phyloP scores from a whole-genome alignment of 2,888 invertebrate species.

The Pantelozetes paolii region DNA sequence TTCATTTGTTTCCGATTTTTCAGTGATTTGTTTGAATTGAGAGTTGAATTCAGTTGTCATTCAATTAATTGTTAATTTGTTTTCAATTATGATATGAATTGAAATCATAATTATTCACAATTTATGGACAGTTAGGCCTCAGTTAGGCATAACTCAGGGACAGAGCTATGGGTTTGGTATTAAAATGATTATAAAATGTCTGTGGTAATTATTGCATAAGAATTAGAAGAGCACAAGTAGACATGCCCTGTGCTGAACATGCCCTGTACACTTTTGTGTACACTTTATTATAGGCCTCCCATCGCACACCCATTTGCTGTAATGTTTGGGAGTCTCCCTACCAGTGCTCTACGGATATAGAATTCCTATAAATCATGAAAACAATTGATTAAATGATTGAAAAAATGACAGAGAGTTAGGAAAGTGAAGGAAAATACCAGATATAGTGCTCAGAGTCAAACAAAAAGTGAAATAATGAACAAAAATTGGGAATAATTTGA shows the following conservation, averaged over 20 bases:
- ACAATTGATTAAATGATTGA: neutral
- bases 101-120: neutral
- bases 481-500: neutral
- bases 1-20: no score
- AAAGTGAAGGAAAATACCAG: neutral
- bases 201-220: no score
- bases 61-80: neutral
- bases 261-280: no score
- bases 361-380: no score
- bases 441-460: neutral
- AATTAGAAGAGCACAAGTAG: no score
- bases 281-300: slow-evolving; percentile 1
- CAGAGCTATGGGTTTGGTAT: no score
- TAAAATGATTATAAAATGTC: no score
- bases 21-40: no score
- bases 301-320: neutral
- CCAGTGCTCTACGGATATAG: neutral
- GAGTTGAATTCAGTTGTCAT: no score
- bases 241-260: no score
- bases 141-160: no score
- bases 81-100: neutral
- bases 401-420: neutral
- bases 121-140: no score
- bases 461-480: neutral
- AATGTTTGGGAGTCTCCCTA: neutral